Evolutionary conservation across 2,113 vertebrate species (phyloP).

Genomic region (Anhinga anhinga): DNA sequence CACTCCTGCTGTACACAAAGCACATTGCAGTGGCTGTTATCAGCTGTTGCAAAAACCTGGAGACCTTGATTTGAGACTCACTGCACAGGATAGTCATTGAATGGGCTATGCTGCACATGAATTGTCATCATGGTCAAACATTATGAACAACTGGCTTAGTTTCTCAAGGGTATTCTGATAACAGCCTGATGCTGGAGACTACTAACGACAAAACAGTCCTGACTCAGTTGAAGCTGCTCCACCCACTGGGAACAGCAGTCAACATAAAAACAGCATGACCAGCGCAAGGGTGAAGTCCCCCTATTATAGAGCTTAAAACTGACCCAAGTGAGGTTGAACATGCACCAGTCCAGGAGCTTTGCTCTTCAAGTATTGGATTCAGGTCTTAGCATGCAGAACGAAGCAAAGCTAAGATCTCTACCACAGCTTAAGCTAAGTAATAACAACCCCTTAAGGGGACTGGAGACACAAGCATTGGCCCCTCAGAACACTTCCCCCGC

Average conservation of each 20-base stretch:
- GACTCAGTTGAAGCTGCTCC: background rate
- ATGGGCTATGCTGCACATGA: fast-evolving
- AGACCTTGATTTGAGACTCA: background rate
- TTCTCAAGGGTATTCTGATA: background rate
- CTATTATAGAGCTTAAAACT: background rate
- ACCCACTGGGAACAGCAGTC: background rate
- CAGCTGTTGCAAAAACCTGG: background rate
- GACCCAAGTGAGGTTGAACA: background rate
- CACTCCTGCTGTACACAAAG: background rate
- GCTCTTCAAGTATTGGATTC: background rate
- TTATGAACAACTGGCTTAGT: background rate
- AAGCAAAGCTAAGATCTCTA: background rate
- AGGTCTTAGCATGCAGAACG: background rate
- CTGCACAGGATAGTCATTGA: background rate
- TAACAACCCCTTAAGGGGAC: background rate
- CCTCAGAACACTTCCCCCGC: background rate
- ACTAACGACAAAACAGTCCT: background rate
- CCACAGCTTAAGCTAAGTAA: background rate
- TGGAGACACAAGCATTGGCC: background rate
- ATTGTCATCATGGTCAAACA: background rate
- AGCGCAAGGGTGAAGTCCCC: background rate
- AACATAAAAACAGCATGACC: background rate
- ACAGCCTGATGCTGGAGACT: background rate
- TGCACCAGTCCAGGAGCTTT: background rate
- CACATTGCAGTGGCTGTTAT: background rate